Conservation (phyloP, 2,888 invertebrate genomes). For the Drosophila acutilabella region DNA sequence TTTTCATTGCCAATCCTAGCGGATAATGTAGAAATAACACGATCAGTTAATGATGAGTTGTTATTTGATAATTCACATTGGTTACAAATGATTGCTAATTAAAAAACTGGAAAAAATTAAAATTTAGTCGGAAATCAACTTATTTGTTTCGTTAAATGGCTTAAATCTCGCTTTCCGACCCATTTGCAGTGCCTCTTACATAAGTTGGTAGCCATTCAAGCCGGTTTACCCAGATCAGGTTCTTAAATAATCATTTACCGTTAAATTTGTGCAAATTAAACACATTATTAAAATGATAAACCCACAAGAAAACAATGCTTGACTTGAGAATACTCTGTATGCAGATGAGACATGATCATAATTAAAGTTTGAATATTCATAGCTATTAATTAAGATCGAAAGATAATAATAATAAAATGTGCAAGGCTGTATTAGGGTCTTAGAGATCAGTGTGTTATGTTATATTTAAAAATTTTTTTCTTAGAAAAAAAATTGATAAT, state of each 20-base stretch:
- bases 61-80: conserved; percentile 1
- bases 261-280: conserved; percentile 47
- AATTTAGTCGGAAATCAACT: conserved; percentile 3
- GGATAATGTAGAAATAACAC: conserved; percentile 1
- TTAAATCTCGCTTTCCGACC: conserved; percentile 13
- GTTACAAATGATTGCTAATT: conserved; percentile 9
- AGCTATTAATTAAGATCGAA: not conserved
- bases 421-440: not conserved
- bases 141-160: conserved; percentile 13
- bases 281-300: conserved; percentile 9
- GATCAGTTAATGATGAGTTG: conserved; percentile 7
- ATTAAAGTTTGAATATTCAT: not conserved
- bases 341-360: not conserved
- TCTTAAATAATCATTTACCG: conserved; percentile 46
- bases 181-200: conserved; percentile 33
- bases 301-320: not conserved
- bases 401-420: not conserved
- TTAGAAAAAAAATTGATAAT: conserved; percentile 25
- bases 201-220: conserved; percentile 31
- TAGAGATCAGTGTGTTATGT: not conserved
- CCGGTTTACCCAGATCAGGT: conserved; percentile 64
- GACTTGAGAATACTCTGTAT: conserved; percentile 8
- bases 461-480: not conserved
- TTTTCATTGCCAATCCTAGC: conserved; percentile 35
- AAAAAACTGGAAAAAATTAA: conserved; percentile 9